A percentile compares a stretch with the other conserved stretches of the same genome.
These are phyloP conservation scores for Odiellus spinosus DNA, from an alignment of 2,888 invertebrate species.

Conservation along the genomic window DNA sequence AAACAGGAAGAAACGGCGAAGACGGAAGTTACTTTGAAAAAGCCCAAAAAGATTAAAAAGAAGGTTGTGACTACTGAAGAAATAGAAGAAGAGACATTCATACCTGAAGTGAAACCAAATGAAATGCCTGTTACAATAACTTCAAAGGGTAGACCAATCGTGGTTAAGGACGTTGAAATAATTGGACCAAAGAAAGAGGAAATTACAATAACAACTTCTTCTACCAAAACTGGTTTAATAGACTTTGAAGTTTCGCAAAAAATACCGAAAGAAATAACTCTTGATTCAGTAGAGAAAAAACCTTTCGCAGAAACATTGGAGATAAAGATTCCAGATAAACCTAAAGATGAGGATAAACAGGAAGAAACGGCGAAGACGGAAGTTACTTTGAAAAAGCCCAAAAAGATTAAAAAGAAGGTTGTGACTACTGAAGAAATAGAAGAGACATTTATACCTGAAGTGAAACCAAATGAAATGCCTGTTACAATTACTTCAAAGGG, in stretches of 20 bases:
- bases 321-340: background rate
- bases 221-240: background rate
- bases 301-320: background rate
- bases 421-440: constrained; percentile 1
- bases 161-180: constrained; percentile 1
- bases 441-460: constrained; percentile 1
- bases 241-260: background rate
- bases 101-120: no score
- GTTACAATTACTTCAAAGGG: no score
- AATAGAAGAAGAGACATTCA: no score
- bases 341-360: constrained; percentile 3
- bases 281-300: background rate
- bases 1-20: no score
- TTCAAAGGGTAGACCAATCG: no score
- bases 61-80: background rate
- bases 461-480: no score
- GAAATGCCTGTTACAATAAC: no score
- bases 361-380: background rate
- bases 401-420: constrained; percentile 1
- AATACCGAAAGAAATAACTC: background rate
- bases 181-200: background rate
- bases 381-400: background rate
- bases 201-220: background rate
- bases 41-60: background rate
- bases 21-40: background rate